Conservation (phyloP, 2,888 invertebrate species). For the Drosophila lutescens region DNA sequence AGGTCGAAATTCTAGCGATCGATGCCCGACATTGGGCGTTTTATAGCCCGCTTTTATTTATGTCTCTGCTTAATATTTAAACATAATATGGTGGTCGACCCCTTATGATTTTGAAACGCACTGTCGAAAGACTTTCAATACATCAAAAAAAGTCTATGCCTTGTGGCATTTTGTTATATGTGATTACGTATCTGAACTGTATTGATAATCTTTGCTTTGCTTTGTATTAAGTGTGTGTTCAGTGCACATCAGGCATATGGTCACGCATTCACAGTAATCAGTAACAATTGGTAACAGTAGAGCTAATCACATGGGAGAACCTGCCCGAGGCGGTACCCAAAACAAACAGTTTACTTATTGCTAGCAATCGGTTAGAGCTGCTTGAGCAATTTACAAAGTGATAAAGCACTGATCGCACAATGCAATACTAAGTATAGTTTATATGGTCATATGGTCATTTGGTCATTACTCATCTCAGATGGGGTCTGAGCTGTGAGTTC, state of each 20-base stretch:
- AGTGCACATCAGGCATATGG: slow-evolving; percentile 21
- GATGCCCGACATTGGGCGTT: slow-evolving; percentile 13
- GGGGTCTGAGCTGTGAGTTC: background rate
- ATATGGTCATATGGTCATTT: slow-evolving; percentile 17
- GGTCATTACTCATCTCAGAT: slow-evolving; percentile 38
- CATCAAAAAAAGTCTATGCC: background rate
- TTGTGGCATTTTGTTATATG: background rate
- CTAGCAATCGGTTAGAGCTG: slow-evolving; percentile 17
- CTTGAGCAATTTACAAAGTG: slow-evolving; percentile 19
- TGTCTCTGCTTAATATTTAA: background rate
- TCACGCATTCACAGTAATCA: slow-evolving; percentile 55
- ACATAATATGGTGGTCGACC: slow-evolving; percentile 3
- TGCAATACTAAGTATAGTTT: slow-evolving; percentile 18
- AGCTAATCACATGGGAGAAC: slow-evolving; percentile 24
- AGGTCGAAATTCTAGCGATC: slow-evolving; percentile 24
- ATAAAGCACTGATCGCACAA: slow-evolving; percentile 21
- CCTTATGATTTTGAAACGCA: slow-evolving; percentile 18
- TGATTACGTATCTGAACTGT: background rate
- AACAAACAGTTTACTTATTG: slow-evolving; percentile 29
- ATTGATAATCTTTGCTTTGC: background rate
- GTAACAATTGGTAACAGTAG: slow-evolving; percentile 31
- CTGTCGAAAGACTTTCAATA: slow-evolving; percentile 1
- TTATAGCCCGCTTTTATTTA: background rate
- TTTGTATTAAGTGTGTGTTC: slow-evolving; percentile 1
- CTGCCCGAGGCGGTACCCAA: slow-evolving; percentile 19